These are phyloP conservation scores for Saccostrea cuccullata DNA, from an alignment of 1,140 invertebrate genomes.

Conservation along the genomic window DNA sequence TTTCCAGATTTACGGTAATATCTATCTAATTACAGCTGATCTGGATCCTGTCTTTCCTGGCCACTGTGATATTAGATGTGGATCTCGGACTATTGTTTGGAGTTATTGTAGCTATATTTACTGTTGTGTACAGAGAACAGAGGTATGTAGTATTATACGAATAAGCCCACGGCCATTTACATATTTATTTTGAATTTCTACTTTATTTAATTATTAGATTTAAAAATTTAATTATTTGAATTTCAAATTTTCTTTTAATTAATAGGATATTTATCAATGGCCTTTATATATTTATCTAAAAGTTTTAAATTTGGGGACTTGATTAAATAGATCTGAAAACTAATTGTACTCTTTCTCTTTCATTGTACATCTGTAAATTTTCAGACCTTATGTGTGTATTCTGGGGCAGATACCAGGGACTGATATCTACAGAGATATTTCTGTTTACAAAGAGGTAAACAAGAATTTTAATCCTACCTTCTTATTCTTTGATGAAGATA, in stretches of 20 bases:
- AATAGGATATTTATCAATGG: too few species aligned
- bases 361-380: constrained; percentile 38
- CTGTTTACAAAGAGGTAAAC: constrained; percentile 71
- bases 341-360: neutral
- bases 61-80: constrained; percentile 90
- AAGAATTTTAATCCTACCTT: neutral
- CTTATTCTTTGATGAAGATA: neutral
- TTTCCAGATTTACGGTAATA: too few species aligned
- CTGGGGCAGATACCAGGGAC: constrained; percentile 75
- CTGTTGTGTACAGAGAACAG: constrained; percentile 81
- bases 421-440: constrained; percentile 77
- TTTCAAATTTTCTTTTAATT: too few species aligned
- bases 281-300: too few species aligned
- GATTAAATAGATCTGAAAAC: too few species aligned
- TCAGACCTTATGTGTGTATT: constrained; percentile 75
- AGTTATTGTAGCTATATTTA: constrained; percentile 84
- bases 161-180: too few species aligned
- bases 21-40: constrained; percentile 80
- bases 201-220: too few species aligned
- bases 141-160: constrained; percentile 61
- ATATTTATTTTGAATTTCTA: too few species aligned
- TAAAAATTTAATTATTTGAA: too few species aligned
- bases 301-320: too few species aligned
- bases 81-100: constrained; percentile 88
- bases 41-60: constrained; percentile 89